Evolutionary conservation across 2,113 vertebrate genomes (phyloP).

Genomic region (Plecturocebus donacophilus): DNA sequence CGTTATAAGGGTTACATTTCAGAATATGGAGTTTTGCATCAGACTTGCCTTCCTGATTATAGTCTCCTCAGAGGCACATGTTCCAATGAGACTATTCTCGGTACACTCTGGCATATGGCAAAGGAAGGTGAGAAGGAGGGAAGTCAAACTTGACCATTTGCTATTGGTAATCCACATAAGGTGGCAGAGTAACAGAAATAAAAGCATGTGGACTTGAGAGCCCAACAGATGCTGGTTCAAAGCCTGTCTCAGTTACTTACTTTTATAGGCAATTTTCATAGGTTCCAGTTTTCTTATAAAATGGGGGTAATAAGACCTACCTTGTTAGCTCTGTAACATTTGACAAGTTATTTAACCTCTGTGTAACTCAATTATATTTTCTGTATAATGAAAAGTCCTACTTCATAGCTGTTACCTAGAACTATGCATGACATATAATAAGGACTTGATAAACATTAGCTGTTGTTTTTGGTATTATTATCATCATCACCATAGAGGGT

Average conservation of each 20-base stretch:
- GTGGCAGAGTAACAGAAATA: not conserved
- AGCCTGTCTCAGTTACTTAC: not conserved
- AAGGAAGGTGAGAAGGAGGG: not conserved
- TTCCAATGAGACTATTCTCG: not conserved
- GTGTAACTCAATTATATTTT: not conserved
- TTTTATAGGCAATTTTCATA: not conserved
- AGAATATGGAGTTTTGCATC: not conserved
- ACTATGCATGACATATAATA: not conserved
- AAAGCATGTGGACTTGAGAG: not conserved
- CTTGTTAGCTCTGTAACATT: not conserved
- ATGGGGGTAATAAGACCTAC: not conserved
- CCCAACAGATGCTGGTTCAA: not conserved
- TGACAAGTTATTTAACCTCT: not conserved
- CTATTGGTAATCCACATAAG: not conserved
- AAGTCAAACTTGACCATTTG: not conserved
- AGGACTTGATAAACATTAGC: not conserved
- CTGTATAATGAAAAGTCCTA: not conserved
- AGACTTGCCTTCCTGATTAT: not conserved
- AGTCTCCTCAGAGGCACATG: not conserved
- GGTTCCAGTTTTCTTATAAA: slow-evolving; percentile 31
- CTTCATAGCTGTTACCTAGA: not conserved
- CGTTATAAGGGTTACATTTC: not conserved
- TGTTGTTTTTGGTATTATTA: not conserved
- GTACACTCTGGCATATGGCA: not conserved
- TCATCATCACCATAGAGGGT: not conserved